Evolutionary conservation across 2,888 invertebrate species (phyloP).

Genomic region (Macropis europaea): DNA sequence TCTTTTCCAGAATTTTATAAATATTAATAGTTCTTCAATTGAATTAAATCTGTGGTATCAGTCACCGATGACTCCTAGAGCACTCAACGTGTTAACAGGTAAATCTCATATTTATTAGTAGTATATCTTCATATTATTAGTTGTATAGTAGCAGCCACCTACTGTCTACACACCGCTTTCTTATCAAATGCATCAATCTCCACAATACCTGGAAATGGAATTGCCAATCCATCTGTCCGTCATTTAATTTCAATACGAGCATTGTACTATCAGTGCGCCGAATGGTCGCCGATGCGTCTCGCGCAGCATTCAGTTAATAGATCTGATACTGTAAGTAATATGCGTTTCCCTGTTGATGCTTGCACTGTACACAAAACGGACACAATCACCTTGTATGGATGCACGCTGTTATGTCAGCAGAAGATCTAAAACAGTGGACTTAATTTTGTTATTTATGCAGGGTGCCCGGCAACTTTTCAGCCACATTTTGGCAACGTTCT

Average conservation of each 20-base stretch:
- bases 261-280: constrained; percentile 33
- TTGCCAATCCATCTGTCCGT: constrained; percentile 58
- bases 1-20: too few relatives aligned
- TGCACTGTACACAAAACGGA: constrained; percentile 1
- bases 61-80: too few relatives aligned
- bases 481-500: too few relatives aligned
- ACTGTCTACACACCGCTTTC: constrained; percentile 25
- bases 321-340: constrained; percentile 44
- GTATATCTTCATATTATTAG: too few relatives aligned
- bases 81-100: too few relatives aligned
- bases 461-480: too few relatives aligned
- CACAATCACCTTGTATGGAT: constrained; percentile 45
- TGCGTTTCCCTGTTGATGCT: constrained; percentile 13
- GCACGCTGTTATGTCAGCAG: neutral
- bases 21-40: too few relatives aligned
- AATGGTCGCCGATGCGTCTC: constrained; percentile 33
- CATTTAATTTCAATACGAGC: constrained; percentile 51
- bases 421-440: neutral
- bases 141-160: too few relatives aligned
- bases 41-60: too few relatives aligned
- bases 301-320: constrained; percentile 45
- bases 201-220: constrained; percentile 48
- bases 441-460: neutral
- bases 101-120: too few relatives aligned
- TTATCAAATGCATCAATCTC: constrained; percentile 47